These are phyloP conservation scores for Agelaius phoeniceus DNA, from an alignment of 2,113 vertebrate species.

Conservation along the genomic window DNA sequence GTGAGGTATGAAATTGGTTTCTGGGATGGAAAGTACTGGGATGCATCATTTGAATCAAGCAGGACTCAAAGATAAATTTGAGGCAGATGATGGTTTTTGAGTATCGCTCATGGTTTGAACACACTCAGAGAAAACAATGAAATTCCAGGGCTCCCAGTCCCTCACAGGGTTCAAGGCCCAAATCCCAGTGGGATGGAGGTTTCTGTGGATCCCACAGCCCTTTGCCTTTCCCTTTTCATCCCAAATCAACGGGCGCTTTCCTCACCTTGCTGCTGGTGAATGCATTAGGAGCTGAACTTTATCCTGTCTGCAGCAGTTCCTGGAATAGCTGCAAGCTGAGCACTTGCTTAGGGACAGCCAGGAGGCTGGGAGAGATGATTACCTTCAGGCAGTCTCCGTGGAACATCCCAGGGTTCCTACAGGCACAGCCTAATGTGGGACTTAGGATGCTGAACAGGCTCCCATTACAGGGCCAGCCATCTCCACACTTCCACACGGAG, in stretches of 20 bases:
- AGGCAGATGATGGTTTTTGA: neutral
- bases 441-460: constrained; percentile 41
- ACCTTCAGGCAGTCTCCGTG: neutral
- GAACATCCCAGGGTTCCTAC: constrained; percentile 10
- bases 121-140: neutral
- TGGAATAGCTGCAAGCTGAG: neutral
- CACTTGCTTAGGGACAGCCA: neutral
- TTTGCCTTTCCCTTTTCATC: neutral
- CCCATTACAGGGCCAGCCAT: neutral
- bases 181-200: neutral
- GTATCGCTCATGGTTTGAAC: neutral
- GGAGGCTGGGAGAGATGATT: constrained; percentile 22
- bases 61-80: neutral
- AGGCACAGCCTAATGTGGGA: constrained; percentile 33
- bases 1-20: neutral
- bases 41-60: neutral
- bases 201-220: neutral
- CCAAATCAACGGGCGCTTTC: neutral
- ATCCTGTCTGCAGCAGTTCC: neutral
- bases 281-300: neutral
- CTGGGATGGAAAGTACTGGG: neutral
- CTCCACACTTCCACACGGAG: neutral
- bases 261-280: neutral
- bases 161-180: neutral
- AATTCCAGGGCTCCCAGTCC: neutral